Percentiles rank a stretch among this genome's conserved stretches.
Evolutionary conservation across 1,140 invertebrate genomes (phyloP).

Genomic region (Eupristina koningsbergeri): DNA sequence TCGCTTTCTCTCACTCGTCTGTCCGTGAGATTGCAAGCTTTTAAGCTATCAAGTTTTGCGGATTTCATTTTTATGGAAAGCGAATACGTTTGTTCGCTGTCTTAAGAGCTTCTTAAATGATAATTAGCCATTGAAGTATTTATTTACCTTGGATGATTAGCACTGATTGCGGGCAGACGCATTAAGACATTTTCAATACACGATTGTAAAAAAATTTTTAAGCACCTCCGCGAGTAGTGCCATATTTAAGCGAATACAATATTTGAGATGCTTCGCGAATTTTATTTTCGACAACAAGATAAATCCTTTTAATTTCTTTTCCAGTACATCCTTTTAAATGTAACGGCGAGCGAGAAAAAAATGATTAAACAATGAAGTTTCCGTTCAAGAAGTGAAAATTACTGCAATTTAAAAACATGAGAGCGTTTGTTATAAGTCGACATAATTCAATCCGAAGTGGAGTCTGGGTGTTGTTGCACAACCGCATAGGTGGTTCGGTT

Average conservation of each 20-base stretch:
- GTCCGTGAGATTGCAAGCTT: conserved; percentile 12
- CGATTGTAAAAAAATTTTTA: neutral
- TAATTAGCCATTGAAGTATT: conserved; percentile 30
- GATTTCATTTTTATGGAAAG: conserved; percentile 10
- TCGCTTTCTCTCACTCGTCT: too few species aligned
- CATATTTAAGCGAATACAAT: neutral
- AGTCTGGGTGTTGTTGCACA: neutral
- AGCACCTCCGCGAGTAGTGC: neutral
- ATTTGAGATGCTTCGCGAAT: neutral
- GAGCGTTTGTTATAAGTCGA: neutral
- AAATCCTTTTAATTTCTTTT: neutral
- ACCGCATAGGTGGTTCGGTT: neutral
- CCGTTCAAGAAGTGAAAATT: neutral
- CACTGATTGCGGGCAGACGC: neutral
- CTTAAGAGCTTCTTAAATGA: neutral
- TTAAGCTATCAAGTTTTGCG: neutral
- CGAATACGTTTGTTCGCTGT: neutral
- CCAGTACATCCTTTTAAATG: neutral
- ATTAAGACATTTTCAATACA: neutral
- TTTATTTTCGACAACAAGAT: neutral
- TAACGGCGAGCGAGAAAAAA: neutral
- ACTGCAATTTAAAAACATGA: neutral
- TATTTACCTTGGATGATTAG: neutral
- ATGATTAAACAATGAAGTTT: neutral
- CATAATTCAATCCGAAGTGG: neutral